Evolutionary conservation across 2,888 invertebrate genomes (phyloP), one percentile per base, ranked within the genome.

Genomic region (Auanema freiburgensis): DNA sequence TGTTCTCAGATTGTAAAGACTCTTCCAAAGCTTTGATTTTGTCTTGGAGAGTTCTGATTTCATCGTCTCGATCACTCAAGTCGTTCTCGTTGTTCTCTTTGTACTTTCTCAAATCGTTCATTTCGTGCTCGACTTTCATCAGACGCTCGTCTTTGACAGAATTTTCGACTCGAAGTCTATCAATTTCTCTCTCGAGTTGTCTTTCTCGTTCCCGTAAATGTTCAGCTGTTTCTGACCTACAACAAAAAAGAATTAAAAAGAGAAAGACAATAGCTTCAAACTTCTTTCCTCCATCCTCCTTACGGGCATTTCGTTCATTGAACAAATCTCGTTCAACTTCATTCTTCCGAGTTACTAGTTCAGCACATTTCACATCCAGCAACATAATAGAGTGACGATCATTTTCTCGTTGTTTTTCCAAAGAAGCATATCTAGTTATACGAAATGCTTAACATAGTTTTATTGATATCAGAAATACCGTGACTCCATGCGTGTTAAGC

Each of bases 1-100:
- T 89, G 77, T 95, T 98, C 88, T 98, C 97, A 54, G 94, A 92
- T 70, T 92, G 93, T 76, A 98, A 89, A 83, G 92, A 92, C 84
- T 91, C 91, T 87, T 97, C 94, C 79, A 97, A 88, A 84, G 93
- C 93, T 80, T 89, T 86, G 84, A 92, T 93, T 84, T 93, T 92
- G 84, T 95, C 93, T 85, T 92, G 91, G 87, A 94, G 88, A 1
- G 64, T 43, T 6, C 65, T 67, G 40, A 76, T 55, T 51, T 79
- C 77, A 59, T 69, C 72, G 49, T 62, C 61, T 3, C 23, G 33
- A 16, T 14, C 57, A 14, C 57, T 57, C 41, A 59, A 65, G 21
- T 70, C 70, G 53, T 65, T 70, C 56, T 72, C 72, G 55, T 70
- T 67, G 43, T 60, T 65, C 41, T 72, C 76, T 83, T 88, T 89